phyloP scores from a whole-genome alignment of 2,113 vertebrate species.

The Laticauda colubrina region DNA sequence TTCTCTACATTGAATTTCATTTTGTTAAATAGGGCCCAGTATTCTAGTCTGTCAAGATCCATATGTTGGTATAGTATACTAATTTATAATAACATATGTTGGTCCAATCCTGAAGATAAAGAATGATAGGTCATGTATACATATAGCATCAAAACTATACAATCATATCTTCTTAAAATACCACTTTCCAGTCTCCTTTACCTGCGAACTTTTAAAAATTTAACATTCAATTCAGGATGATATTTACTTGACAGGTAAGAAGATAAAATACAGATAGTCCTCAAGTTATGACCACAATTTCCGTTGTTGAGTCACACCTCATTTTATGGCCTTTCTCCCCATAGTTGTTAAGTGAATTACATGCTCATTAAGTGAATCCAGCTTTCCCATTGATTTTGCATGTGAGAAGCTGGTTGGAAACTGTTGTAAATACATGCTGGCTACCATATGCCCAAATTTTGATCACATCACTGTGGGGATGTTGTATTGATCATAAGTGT shows the following conservation, averaged over 20 bases:
- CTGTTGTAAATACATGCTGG: not conserved
- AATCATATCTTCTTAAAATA: not conserved
- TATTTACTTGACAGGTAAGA: not conserved
- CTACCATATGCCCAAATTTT: not conserved
- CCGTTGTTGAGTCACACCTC: not conserved
- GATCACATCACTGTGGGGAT: not conserved
- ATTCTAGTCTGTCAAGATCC: too few species aligned
- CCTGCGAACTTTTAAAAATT: not conserved
- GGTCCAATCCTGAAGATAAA: not conserved
- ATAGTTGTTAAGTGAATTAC: not conserved
- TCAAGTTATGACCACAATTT: not conserved
- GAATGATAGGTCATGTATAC: not conserved
- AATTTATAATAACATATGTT: not conserved
- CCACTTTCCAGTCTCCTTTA: not conserved
- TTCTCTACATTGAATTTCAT: too few species aligned
- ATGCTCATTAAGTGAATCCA: not conserved
- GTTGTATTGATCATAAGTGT: not conserved
- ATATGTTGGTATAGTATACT: too few species aligned
- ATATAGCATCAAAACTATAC: not conserved
- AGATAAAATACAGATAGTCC: not conserved
- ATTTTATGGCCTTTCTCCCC: not conserved
- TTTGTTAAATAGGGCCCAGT: too few species aligned
- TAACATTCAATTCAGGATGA: not conserved
- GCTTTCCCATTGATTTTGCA: not conserved
- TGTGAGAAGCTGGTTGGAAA: not conserved